phyloP scores from a whole-genome alignment of 35 echinoderm and acorn worm genomes.

The Patiria miniata region DNA sequence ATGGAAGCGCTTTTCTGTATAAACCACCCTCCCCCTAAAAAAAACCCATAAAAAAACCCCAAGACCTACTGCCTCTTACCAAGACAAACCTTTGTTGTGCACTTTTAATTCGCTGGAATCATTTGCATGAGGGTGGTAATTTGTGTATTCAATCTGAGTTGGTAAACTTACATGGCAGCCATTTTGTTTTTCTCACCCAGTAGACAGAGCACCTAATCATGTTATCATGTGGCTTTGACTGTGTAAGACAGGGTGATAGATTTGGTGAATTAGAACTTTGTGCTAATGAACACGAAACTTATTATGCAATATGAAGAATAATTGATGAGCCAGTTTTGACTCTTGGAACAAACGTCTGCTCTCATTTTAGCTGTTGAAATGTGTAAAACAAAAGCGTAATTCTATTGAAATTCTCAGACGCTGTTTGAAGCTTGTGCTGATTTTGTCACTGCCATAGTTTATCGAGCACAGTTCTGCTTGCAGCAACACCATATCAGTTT shows the following conservation, averaged over 20 bases:
- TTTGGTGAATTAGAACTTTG: neutral
- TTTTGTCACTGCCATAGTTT: neutral
- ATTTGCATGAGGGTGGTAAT: neutral
- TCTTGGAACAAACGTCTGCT: too few species aligned
- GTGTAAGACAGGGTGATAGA: conserved; percentile 13
- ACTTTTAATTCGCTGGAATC: neutral
- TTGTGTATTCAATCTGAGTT: neutral
- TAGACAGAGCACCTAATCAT: conserved; percentile 21
- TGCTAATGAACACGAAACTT: too few species aligned
- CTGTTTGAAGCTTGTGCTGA: neutral
- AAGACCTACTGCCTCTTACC: neutral
- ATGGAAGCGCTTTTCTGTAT: neutral
- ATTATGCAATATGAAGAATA: neutral
- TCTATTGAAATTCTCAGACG: neutral
- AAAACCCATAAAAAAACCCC: neutral
- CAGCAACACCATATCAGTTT: too few species aligned
- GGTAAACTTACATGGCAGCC: neutral
- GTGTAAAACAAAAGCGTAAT: neutral
- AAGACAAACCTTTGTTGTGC: neutral
- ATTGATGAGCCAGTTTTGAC: neutral
- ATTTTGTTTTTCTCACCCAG: neutral
- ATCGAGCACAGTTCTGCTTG: too few species aligned
- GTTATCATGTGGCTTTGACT: neutral
- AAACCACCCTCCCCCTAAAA: neutral
- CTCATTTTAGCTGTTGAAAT: too few species aligned